A percentile compares a stretch with the other conserved stretches of the same genome.
Evolutionary conservation across 2,888 invertebrate genomes (phyloP).

Genomic region (Eupithecia subfuscata): DNA sequence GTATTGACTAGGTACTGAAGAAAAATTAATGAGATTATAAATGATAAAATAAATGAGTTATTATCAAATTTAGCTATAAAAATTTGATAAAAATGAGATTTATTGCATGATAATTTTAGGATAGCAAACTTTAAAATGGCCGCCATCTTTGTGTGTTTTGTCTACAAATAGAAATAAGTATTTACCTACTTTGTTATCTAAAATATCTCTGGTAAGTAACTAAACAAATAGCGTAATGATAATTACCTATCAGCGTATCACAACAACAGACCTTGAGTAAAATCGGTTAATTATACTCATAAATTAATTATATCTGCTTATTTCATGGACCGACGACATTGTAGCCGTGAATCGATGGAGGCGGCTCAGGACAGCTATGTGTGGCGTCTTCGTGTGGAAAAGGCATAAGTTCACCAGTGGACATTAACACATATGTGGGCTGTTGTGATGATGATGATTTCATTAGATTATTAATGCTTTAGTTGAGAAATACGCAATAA

Average conservation of each 20-base stretch:
- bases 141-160: background rate
- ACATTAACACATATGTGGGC: background rate
- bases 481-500: background rate
- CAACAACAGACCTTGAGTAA: conserved; percentile 7
- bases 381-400: background rate
- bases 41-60: background rate
- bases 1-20: background rate
- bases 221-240: conserved; percentile 5
- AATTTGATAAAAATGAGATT: background rate
- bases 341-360: background rate
- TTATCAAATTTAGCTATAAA: background rate
- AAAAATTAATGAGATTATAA: background rate
- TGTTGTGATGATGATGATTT: background rate
- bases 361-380: background rate
- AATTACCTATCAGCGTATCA: conserved; percentile 9
- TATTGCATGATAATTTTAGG: background rate
- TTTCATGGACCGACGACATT: background rate
- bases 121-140: background rate
- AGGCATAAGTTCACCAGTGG: background rate
- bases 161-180: background rate
- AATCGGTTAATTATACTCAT: background rate
- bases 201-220: background rate
- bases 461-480: background rate
- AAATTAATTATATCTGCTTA: background rate
- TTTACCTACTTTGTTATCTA: background rate